Evolutionary conservation across 2,888 invertebrate species (phyloP).

Genomic region (Drosophila heteroneura): DNA sequence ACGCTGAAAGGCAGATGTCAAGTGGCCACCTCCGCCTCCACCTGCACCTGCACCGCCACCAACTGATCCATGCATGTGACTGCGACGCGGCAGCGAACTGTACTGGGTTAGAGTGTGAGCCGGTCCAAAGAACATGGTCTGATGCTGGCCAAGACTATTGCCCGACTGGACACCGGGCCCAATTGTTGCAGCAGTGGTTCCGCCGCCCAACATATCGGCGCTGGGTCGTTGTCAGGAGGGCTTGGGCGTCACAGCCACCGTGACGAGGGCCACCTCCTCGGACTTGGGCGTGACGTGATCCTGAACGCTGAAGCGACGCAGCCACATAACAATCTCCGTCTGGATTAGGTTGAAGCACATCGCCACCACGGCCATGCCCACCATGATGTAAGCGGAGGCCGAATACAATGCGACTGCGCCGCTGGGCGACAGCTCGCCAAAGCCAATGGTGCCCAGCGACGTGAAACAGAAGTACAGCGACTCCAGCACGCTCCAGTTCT

Average conservation of each 20-base stretch:
- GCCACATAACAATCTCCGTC: constrained; percentile 88
- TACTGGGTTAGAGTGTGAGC: constrained; percentile 86
- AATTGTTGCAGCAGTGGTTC: constrained; percentile 28
- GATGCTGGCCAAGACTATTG: constrained; percentile 80
- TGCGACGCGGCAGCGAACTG: constrained; percentile 87
- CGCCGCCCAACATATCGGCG: constrained; percentile 83
- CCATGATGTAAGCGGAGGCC: constrained; percentile 92
- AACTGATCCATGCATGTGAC: constrained; percentile 48
- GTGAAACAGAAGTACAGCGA: constrained; percentile 94
- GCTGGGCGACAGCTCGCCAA: constrained; percentile 91
- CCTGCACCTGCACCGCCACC: constrained; percentile 8
- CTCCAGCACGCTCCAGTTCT: constrained; percentile 96
- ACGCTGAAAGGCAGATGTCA: constrained; percentile 87
- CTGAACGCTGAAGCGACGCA: constrained; percentile 85
- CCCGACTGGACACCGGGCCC: constrained; percentile 41
- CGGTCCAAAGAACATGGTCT: constrained; percentile 85
- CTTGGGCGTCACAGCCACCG: constrained; percentile 86
- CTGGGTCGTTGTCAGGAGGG: constrained; percentile 88
- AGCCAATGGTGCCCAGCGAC: constrained; percentile 92
- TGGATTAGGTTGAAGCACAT: constrained; percentile 95
- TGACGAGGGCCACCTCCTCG: constrained; percentile 86
- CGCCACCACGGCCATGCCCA: constrained; percentile 94
- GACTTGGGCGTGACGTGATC: constrained; percentile 85
- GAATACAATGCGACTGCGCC: constrained; percentile 90
- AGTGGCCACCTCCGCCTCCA: constrained; percentile 5